Conservation (phyloP, 1,140 invertebrate species). For the Lethrus apterus region DNA sequence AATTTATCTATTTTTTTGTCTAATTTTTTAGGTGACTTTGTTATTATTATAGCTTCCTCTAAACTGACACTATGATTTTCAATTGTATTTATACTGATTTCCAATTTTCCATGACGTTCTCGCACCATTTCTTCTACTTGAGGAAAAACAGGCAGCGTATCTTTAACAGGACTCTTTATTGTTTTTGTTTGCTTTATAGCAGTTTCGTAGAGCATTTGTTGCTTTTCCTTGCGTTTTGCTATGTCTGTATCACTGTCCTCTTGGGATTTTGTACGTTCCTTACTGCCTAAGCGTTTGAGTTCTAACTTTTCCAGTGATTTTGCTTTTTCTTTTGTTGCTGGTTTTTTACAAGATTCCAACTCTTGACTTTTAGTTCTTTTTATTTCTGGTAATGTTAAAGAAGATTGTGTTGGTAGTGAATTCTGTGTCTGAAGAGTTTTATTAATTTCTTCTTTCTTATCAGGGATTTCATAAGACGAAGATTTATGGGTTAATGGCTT, state of each 20-base stretch:
- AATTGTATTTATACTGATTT: constrained; percentile 41
- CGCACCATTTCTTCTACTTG: constrained; percentile 53
- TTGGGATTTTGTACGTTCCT: constrained; percentile 58
- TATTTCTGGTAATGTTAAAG: constrained; percentile 47
- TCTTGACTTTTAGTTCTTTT: constrained; percentile 57
- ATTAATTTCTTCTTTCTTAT: neutral
- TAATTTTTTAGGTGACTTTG: constrained; percentile 59
- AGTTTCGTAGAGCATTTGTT: constrained; percentile 62
- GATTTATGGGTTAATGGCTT: constrained; percentile 16
- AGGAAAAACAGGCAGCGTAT: constrained; percentile 57
- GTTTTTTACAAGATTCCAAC: constrained; percentile 47
- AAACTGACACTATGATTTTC: constrained; percentile 34
- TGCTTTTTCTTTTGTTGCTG: constrained; percentile 54
- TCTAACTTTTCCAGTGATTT: constrained; percentile 57
- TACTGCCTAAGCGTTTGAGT: constrained; percentile 51
- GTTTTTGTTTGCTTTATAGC: constrained; percentile 63
- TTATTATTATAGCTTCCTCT: constrained; percentile 50
- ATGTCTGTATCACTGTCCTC: constrained; percentile 58
- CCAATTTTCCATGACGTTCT: constrained; percentile 38
- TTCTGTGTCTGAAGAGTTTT: constrained; percentile 40
- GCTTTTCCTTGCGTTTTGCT: constrained; percentile 59
- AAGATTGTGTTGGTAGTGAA: constrained; percentile 47
- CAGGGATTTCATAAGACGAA: constrained; percentile 23
- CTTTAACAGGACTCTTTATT: constrained; percentile 59
- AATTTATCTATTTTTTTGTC: constrained; percentile 58